These are phyloP conservation scores for Colostygia pectinataria DNA, from an alignment of 2,888 invertebrate species.

Conservation along the genomic window DNA sequence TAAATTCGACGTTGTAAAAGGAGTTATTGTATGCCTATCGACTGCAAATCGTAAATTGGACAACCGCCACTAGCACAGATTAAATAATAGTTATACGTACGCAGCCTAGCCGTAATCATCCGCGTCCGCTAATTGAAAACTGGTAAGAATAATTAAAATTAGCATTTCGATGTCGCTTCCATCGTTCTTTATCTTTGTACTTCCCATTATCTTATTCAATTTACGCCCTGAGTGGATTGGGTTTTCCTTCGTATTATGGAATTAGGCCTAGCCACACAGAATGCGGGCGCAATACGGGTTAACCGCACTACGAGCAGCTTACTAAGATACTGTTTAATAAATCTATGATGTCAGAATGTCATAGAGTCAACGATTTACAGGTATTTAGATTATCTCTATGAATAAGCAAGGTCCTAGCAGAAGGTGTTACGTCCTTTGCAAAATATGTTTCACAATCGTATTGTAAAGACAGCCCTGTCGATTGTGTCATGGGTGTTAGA, in stretches of 20 bases:
- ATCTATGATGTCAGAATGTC: not conserved
- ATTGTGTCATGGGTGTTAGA: too few relatives aligned
- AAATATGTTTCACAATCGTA: too few relatives aligned
- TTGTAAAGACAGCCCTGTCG: too few relatives aligned
- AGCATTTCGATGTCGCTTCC: slow-evolving; percentile 45
- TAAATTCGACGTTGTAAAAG: slow-evolving; percentile 36
- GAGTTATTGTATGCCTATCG: slow-evolving; percentile 34
- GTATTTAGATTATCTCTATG: too few relatives aligned
- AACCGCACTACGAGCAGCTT: not conserved
- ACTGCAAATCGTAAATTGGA: slow-evolving; percentile 34
- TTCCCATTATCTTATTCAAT: slow-evolving; percentile 78
- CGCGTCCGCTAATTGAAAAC: slow-evolving; percentile 30
- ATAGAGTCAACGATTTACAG: not conserved
- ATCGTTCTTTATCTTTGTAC: slow-evolving; percentile 48
- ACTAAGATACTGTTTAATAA: too few relatives aligned
- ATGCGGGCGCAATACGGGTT: slow-evolving; percentile 13
- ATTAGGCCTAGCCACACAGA: slow-evolving; percentile 18
- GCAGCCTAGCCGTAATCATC: slow-evolving; percentile 25
- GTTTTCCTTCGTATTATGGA: slow-evolving; percentile 58
- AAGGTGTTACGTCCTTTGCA: too few relatives aligned
- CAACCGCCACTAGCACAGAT: slow-evolving; percentile 26
- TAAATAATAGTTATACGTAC: slow-evolving; percentile 9
- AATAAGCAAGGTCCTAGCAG: too few relatives aligned
- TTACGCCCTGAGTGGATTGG: slow-evolving; percentile 62
- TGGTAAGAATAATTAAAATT: slow-evolving; percentile 45